phyloP scores from a whole-genome alignment of 2,888 invertebrate species.

The Galerucella calmariensis region DNA sequence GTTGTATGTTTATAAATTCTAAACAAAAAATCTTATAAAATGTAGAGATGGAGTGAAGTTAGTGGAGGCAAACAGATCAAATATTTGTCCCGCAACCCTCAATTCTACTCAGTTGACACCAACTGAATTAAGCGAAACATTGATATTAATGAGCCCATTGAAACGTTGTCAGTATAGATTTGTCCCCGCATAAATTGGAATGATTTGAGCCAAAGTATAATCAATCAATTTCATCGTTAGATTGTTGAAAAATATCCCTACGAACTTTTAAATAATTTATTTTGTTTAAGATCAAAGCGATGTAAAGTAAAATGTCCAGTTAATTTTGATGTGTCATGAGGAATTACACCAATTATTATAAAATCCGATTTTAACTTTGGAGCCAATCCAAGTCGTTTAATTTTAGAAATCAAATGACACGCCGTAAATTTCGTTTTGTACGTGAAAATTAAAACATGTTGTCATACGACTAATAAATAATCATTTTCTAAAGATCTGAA shows the following conservation, averaged over 20 bases:
- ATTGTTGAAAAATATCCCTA: conserved; percentile 21
- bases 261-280: conserved; percentile 33
- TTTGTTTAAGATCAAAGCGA: conserved; percentile 35
- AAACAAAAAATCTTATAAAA: no score
- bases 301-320: conserved; percentile 40
- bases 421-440: conserved; percentile 16
- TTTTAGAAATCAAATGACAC: conserved; percentile 34
- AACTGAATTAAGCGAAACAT: background rate
- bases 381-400: conserved; percentile 33
- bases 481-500: no score
- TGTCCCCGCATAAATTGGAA: conserved; percentile 1
- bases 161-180: conserved; percentile 2
- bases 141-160: conserved; percentile 10
- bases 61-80: no score
- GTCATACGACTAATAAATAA: background rate
- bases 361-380: conserved; percentile 39
- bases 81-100: no score
- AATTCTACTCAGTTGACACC: background rate
- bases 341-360: conserved; percentile 53
- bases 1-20: background rate
- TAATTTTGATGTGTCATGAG: conserved; percentile 51
- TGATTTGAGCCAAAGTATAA: background rate
- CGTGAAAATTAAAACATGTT: background rate
- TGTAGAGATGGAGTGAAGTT: no score
- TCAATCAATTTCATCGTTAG: conserved; percentile 11